phyloP scores from a whole-genome alignment of 2,888 invertebrate genomes.

The Myopa tessellatipennis region DNA sequence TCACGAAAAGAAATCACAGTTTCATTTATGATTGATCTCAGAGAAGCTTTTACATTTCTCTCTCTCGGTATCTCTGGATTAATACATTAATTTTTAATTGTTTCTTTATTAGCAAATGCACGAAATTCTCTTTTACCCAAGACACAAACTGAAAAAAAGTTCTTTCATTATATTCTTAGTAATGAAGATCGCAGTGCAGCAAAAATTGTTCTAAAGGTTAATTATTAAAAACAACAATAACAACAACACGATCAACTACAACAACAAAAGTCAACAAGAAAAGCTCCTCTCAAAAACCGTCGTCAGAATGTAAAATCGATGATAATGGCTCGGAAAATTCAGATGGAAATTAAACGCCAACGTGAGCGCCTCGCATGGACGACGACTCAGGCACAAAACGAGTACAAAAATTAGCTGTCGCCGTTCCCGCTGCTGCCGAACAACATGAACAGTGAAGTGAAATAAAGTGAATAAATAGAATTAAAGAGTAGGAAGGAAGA shows the following conservation, averaged over 20 bases:
- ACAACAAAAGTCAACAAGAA: background rate
- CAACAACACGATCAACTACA: background rate
- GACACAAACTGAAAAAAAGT: too few relatives aligned
- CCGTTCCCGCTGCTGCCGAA: background rate
- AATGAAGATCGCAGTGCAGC: too few relatives aligned
- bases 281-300: background rate
- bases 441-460: slow-evolving; percentile 4
- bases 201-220: too few relatives aligned
- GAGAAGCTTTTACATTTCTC: too few relatives aligned
- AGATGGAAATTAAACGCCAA: slow-evolving; percentile 28
- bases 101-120: too few relatives aligned
- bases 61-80: too few relatives aligned
- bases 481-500: slow-evolving; percentile 27
- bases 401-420: background rate
- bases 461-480: slow-evolving; percentile 28
- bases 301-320: too few relatives aligned
- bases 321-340: slow-evolving; percentile 18
- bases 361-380: slow-evolving; percentile 28
- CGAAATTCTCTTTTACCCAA: too few relatives aligned
- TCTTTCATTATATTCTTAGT: too few relatives aligned
- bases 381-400: background rate
- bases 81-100: too few relatives aligned
- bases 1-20: too few relatives aligned
- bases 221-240: background rate
- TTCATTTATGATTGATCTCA: too few relatives aligned